A percentile compares a stretch with the other conserved stretches of the same genome.
These are phyloP conservation scores for Belonocnema kinseyi DNA, from an alignment of 1,140 invertebrate genomes.

Conservation along the genomic window DNA sequence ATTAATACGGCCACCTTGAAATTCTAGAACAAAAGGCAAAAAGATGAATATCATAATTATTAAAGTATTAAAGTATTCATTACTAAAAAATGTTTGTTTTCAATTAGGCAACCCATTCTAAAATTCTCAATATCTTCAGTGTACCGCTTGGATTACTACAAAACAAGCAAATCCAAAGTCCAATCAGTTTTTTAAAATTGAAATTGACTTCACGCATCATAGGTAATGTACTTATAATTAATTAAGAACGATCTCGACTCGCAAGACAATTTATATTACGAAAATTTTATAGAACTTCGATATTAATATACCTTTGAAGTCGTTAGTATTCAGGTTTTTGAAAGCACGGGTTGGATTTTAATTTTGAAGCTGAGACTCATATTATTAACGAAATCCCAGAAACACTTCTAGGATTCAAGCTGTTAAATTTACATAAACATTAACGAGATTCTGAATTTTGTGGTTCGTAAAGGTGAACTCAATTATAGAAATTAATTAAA, in stretches of 20 bases:
- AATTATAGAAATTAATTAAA: background rate
- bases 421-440: background rate
- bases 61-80: too few relatives aligned
- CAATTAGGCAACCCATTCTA: too few relatives aligned
- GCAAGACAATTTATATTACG: conserved; percentile 8
- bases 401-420: background rate
- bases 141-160: background rate
- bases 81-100: too few relatives aligned
- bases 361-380: background rate
- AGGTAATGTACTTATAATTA: background rate
- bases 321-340: conserved; percentile 6
- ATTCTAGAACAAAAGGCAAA: too few relatives aligned
- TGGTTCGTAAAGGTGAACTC: background rate
- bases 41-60: too few relatives aligned
- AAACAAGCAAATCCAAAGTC: conserved; percentile 4
- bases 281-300: background rate
- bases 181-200: background rate
- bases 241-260: background rate
- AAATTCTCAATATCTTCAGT: too few relatives aligned
- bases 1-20: too few relatives aligned
- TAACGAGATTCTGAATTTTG: background rate
- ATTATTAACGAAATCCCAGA: background rate
- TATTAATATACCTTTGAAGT: conserved; percentile 1
- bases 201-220: conserved; percentile 13
- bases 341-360: background rate